phyloP scores from a whole-genome alignment of 1,140 invertebrate species.

The Drosophila cardini region DNA sequence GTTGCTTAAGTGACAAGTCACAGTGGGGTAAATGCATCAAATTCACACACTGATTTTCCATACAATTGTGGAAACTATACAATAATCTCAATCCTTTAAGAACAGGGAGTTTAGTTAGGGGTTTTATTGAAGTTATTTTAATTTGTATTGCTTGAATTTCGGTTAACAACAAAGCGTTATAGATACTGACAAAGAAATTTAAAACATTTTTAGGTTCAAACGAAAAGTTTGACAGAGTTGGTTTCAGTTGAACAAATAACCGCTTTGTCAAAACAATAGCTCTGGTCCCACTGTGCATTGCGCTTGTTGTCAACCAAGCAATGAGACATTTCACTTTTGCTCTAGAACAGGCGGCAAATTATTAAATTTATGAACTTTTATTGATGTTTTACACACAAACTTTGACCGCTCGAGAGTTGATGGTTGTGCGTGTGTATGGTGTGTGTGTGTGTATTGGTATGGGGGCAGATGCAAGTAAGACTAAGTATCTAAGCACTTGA shows the following conservation, averaged over 20 bases:
- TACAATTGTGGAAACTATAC: too few relatives aligned
- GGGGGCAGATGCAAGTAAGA: slow-evolving; percentile 22
- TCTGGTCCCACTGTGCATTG: slow-evolving; percentile 50
- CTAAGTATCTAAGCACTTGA: slow-evolving; percentile 54
- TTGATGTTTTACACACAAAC: slow-evolving; percentile 81
- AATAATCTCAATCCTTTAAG: too few relatives aligned
- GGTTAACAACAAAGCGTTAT: too few relatives aligned
- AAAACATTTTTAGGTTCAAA: too few relatives aligned
- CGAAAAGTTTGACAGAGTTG: too few relatives aligned
- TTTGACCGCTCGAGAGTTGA: slow-evolving; percentile 69
- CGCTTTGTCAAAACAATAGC: not conserved
- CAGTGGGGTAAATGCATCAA: slow-evolving; percentile 41
- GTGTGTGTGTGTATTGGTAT: slow-evolving; percentile 3
- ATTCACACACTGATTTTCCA: slow-evolving; percentile 36
- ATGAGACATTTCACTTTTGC: slow-evolving; percentile 73
- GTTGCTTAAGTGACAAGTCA: slow-evolving; percentile 67
- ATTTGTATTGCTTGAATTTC: too few relatives aligned
- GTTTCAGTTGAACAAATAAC: too few relatives aligned
- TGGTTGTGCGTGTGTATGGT: slow-evolving; percentile 16
- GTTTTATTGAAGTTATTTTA: too few relatives aligned
- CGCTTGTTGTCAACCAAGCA: slow-evolving; percentile 49
- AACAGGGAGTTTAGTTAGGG: too few relatives aligned
- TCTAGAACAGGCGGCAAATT: slow-evolving; percentile 66
- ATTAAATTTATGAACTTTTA: slow-evolving; percentile 83
- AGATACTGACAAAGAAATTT: too few relatives aligned